Evolutionary conservation across 2,888 invertebrate genomes (phyloP).

Genomic region (Drosophila neonasuta): DNA sequence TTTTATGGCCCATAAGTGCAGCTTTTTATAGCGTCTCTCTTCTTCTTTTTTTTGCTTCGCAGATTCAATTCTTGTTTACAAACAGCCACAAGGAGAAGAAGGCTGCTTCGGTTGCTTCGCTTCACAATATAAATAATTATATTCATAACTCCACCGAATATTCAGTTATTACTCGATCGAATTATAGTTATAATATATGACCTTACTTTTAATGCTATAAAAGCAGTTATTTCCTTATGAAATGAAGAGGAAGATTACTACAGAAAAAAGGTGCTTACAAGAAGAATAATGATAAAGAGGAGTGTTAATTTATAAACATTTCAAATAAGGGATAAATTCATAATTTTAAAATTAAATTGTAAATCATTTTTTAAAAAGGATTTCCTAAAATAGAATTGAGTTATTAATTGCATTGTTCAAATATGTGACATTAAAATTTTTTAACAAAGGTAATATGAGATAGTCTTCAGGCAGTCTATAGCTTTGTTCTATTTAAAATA

Average conservation of each 20-base stretch:
- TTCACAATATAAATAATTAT: not conserved
- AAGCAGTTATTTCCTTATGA: not conserved
- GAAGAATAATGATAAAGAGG: no score
- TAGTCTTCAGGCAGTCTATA: no score
- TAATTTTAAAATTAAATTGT: no score
- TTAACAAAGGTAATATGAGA: no score
- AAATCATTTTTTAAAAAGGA: no score
- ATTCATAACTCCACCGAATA: not conserved
- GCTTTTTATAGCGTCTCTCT: constrained; percentile 15
- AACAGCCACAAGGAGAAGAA: not conserved
- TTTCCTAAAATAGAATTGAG: no score
- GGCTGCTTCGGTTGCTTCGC: not conserved
- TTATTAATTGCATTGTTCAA: no score
- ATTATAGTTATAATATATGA: not conserved
- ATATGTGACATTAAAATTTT: no score
- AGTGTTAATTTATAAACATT: no score
- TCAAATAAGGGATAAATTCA: no score
- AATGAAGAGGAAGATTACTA: no score
- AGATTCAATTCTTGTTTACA: not conserved
- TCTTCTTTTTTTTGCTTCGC: not conserved
- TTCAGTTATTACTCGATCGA: not conserved
- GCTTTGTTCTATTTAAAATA: not conserved
- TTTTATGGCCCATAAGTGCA: constrained; percentile 25
- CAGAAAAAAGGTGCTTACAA: no score
- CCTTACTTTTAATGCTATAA: not conserved